Conservation (phyloP, 1,140 invertebrate species). For the Ptiloglossa arizonensis region DNA sequence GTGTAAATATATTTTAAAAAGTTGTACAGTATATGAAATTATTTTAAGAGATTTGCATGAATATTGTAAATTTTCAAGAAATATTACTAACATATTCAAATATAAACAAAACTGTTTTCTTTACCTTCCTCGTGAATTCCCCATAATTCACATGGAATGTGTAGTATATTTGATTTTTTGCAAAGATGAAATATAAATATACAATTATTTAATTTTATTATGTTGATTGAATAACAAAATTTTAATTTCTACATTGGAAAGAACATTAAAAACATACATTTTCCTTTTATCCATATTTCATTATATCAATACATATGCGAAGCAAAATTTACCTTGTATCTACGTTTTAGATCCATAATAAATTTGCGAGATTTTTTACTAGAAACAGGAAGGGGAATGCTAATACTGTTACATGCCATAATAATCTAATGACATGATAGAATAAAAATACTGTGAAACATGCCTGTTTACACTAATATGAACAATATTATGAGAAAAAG, state of each 20-base stretch:
- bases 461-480: constrained; percentile 63
- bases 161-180: background rate
- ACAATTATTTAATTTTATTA: background rate
- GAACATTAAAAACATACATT: constrained; percentile 11
- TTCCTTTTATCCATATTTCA: constrained; percentile 1
- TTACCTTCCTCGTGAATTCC: background rate
- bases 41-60: background rate
- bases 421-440: constrained; percentile 47
- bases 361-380: constrained; percentile 19
- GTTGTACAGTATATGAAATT: background rate
- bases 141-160: background rate
- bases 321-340: constrained; percentile 39
- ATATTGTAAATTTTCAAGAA: background rate
- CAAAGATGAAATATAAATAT: constrained; percentile 9
- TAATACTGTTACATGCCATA: constrained; percentile 60
- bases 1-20: background rate
- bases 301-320: constrained; percentile 5
- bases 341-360: constrained; percentile 25
- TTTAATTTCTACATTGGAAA: background rate
- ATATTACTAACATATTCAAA: background rate
- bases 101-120: background rate
- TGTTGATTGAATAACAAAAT: background rate
- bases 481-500: constrained; percentile 35
- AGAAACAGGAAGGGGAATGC: constrained; percentile 38
- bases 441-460: constrained; percentile 57